Percentiles rank a stretch among this genome's conserved stretches.
phyloP scores from a whole-genome alignment of 2,113 vertebrate genomes.

The Tragelaphus strepsiceros region DNA sequence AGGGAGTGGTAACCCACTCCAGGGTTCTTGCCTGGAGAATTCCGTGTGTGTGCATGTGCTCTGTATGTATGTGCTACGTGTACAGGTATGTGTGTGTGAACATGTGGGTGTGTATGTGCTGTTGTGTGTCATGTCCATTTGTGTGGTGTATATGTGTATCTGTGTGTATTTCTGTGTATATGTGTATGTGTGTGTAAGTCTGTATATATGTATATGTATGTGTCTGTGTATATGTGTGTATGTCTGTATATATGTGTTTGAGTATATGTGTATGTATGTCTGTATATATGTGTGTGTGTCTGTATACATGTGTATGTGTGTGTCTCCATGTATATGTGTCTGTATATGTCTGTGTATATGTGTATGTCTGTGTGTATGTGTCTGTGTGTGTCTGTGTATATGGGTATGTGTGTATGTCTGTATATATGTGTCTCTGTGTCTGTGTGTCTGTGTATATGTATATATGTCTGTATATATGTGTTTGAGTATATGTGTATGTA shows the following conservation, averaged over 20 bases:
- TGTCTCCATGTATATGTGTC: accelerated
- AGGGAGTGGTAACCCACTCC: background rate
- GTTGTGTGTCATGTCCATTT: background rate
- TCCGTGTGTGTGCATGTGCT: background rate
- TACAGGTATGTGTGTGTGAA: background rate
- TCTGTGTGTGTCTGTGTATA: accelerated
- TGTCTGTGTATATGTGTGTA: too few species aligned
- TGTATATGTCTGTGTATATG: accelerated
- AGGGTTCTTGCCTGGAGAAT: background rate
- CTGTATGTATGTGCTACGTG: background rate
- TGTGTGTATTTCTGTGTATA: background rate
- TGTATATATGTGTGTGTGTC: too few species aligned
- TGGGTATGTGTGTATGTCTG: accelerated
- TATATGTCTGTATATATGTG: too few species aligned
- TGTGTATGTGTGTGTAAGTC: too few species aligned
- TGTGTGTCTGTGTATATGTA: accelerated
- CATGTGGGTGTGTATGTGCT: background rate
- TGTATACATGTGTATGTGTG: too few species aligned
- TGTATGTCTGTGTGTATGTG: accelerated
- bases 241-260: accelerated
- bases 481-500: too few species aligned
- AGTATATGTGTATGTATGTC: accelerated
- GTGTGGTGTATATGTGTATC: background rate
- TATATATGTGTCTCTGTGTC: accelerated
- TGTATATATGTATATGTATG: accelerated